Evolutionary conservation across 2,797 vertebrate species (phyloP).

Genomic region (Crypturellus tataupa): DNA sequence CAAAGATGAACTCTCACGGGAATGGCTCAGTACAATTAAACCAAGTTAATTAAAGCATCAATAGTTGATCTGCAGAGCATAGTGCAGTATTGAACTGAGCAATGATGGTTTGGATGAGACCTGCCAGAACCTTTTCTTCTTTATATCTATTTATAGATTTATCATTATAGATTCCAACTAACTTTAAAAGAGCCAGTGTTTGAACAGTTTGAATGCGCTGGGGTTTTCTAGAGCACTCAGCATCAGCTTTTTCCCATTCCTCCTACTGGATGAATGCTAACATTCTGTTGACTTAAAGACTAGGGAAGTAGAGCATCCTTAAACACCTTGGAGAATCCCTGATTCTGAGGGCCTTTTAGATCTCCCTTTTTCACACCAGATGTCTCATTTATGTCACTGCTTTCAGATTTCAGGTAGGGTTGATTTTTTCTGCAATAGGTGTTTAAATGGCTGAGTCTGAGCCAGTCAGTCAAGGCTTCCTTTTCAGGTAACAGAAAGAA

Average conservation of each 20-base stretch:
- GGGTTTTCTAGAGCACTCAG: neutral
- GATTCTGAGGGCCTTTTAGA: neutral
- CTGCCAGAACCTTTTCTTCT: neutral
- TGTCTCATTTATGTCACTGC: neutral
- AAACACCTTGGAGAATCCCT: neutral
- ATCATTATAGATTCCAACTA: neutral
- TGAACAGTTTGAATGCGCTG: neutral
- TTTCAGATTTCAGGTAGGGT: neutral
- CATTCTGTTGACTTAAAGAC: neutral
- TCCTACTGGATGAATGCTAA: neutral
- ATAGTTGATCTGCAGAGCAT: neutral
- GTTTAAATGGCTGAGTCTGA: neutral
- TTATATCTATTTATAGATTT: neutral
- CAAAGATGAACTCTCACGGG: neutral
- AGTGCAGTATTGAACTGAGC: neutral
- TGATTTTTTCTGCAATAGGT: neutral
- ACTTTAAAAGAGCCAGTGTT: neutral
- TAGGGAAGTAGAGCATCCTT: neutral
- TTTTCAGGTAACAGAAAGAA: neutral
- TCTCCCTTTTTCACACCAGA: neutral
- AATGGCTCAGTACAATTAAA: neutral
- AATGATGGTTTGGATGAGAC: neutral
- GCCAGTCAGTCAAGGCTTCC: neutral
- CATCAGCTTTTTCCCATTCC: neutral
- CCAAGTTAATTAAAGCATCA: neutral